Evolutionary conservation across 1,140 invertebrate species (phyloP).

Genomic region (Druon quercuslanigerum): DNA sequence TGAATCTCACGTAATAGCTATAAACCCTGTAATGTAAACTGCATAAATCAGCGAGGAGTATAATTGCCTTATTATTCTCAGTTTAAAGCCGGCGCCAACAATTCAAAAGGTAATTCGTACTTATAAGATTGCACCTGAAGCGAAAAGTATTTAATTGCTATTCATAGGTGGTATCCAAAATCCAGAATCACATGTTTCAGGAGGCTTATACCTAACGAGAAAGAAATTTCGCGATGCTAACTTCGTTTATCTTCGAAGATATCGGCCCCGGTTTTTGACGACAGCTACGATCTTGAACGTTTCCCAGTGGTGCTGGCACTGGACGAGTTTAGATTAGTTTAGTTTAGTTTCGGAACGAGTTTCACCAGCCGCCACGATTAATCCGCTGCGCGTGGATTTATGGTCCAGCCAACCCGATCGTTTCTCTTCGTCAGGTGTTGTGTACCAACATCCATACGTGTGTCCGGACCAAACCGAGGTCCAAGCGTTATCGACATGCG

Average conservation of each 20-base stretch:
- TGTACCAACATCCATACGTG: constrained; percentile 14
- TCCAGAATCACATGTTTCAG: neutral
- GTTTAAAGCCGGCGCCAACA: no score
- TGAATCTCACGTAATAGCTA: no score
- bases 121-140: no score
- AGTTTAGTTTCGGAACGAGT: constrained; percentile 71
- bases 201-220: neutral
- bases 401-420: constrained; percentile 64
- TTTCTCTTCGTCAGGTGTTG: constrained; percentile 68
- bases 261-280: constrained; percentile 39
- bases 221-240: neutral
- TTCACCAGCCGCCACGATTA: constrained; percentile 66
- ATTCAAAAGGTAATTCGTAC: no score
- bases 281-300: constrained; percentile 54
- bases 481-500: neutral
- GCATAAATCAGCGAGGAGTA: no score
- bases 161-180: neutral
- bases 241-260: constrained; percentile 1
- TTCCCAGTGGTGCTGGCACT: constrained; percentile 57
- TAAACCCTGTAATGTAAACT: no score
- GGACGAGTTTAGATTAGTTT: constrained; percentile 74
- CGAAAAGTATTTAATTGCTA: neutral
- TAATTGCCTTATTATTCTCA: no score
- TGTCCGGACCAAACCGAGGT: neutral
- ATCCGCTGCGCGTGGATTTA: constrained; percentile 68